These are phyloP conservation scores for Molossus molossus DNA, from an alignment of 2,797 vertebrate species.

Conservation along the genomic window DNA sequence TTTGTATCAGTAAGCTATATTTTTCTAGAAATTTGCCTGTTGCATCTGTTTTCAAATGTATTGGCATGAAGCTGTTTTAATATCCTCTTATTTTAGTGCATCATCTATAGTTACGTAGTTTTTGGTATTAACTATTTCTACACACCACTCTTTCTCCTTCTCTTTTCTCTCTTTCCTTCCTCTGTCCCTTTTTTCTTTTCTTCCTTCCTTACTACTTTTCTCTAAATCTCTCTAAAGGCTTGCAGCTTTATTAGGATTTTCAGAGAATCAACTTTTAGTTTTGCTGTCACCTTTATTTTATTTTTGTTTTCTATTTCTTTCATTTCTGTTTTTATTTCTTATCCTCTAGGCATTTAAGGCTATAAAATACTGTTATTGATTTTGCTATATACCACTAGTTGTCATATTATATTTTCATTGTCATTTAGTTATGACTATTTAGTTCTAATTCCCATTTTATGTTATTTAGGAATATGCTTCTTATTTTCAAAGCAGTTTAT, in stretches of 20 bases:
- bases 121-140: conserved; percentile 22
- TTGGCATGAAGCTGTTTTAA: background rate
- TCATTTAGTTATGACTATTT: conserved; percentile 35
- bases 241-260: background rate
- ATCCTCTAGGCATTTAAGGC: background rate
- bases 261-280: conserved; percentile 1
- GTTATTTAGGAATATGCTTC: background rate
- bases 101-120: background rate
- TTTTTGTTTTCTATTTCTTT: conserved; percentile 49
- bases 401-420: conserved; percentile 6
- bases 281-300: conserved; percentile 4
- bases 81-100: conserved; percentile 30
- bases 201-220: background rate
- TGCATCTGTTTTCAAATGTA: conserved; percentile 57
- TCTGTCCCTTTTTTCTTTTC: background rate
- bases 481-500: background rate
- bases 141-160: background rate
- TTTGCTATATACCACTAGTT: background rate
- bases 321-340: conserved; percentile 22
- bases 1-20: background rate
- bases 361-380: conserved; percentile 25
- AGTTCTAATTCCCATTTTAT: background rate
- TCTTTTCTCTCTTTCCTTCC: background rate
- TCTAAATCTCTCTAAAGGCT: background rate
- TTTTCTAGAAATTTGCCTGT: conserved; percentile 43